These are phyloP conservation scores for Menidia menidia DNA, from an alignment of 2,797 vertebrate species.

Conservation along the genomic window DNA sequence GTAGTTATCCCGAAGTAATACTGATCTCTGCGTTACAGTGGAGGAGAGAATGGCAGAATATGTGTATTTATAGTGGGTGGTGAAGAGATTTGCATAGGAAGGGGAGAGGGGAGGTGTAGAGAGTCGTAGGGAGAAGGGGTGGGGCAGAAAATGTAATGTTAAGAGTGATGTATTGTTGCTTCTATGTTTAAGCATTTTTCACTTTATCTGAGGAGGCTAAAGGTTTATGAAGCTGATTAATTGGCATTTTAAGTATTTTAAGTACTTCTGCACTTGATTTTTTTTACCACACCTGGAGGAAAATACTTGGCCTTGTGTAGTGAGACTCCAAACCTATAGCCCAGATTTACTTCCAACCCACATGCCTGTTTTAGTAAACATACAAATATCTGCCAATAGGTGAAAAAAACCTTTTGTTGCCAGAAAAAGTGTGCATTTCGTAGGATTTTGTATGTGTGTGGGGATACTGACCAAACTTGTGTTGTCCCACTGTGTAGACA, in stretches of 20 bases:
- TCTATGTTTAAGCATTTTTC: constrained; percentile 33
- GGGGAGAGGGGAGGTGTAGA: constrained; percentile 64
- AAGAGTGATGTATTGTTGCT: constrained; percentile 32
- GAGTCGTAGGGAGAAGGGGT: constrained; percentile 47
- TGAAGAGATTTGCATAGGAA: constrained; percentile 74
- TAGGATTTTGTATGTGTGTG: constrained; percentile 11
- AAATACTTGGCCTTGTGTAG: constrained; percentile 20
- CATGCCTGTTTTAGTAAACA: neutral
- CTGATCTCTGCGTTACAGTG: constrained; percentile 49
- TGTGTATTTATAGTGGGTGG: constrained; percentile 82
- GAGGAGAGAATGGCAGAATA: constrained; percentile 57
- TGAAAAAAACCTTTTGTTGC: neutral
- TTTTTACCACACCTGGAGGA: constrained; percentile 33
- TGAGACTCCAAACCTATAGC: constrained; percentile 28
- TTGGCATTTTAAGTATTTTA: constrained; percentile 25
- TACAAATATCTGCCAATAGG: neutral
- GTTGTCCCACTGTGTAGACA: constrained; percentile 71
- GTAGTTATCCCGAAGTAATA: constrained; percentile 31
- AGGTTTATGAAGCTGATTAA: constrained; percentile 19
- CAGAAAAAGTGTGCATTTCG: neutral
- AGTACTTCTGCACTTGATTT: constrained; percentile 6
- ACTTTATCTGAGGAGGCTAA: constrained; percentile 41
- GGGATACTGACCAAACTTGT: constrained; percentile 57
- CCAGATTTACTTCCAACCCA: constrained; percentile 23
- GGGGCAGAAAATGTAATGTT: constrained; percentile 38